phyloP scores from a whole-genome alignment of 2,113 vertebrate genomes.

The Chinchilla lanigera region DNA sequence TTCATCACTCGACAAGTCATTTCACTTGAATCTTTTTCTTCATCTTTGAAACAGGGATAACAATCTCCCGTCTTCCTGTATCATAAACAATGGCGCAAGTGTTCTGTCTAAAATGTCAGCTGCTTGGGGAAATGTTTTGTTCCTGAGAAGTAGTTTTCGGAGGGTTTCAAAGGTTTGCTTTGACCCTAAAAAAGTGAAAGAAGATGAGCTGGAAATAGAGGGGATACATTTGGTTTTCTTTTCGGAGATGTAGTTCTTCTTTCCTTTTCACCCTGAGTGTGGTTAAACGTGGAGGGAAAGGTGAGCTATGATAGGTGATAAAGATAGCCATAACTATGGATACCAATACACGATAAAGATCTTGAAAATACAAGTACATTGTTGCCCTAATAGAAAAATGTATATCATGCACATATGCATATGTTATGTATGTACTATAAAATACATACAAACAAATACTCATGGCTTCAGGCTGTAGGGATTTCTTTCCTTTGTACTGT shows the following conservation, averaged over 20 bases:
- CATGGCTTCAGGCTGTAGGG: slow-evolving; percentile 16
- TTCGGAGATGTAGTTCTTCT: background rate
- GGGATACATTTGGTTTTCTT: slow-evolving; percentile 11
- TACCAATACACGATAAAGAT: slow-evolving; percentile 26
- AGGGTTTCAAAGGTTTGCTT: slow-evolving; percentile 63
- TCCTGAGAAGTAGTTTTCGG: slow-evolving; percentile 6
- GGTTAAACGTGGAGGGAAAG: slow-evolving; percentile 31
- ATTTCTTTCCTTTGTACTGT: slow-evolving; percentile 1
- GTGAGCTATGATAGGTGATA: background rate
- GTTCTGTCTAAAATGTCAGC: slow-evolving; percentile 71
- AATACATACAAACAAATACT: slow-evolving; percentile 33
- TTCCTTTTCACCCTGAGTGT: background rate
- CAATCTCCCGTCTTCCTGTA: slow-evolving; percentile 27
- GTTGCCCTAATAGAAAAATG: slow-evolving; percentile 18
- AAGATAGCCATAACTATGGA: slow-evolving; percentile 31
- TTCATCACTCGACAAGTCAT: slow-evolving; percentile 16
- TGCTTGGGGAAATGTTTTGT: slow-evolving; percentile 58
- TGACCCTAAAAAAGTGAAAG: background rate
- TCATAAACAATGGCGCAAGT: slow-evolving; percentile 54
- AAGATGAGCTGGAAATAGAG: slow-evolving; percentile 5
- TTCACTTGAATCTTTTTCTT: slow-evolving; percentile 53
- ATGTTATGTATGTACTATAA: background rate
- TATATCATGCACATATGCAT: background rate
- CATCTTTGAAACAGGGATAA: slow-evolving; percentile 34
- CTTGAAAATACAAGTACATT: slow-evolving; percentile 31